A percentile compares a stretch with the other conserved stretches of the same genome.
These are phyloP conservation scores for Cassiopea xamachana DNA, from an alignment of 30 jellyfish, hydroid and myxozoan genomes.

Conservation along the genomic window DNA sequence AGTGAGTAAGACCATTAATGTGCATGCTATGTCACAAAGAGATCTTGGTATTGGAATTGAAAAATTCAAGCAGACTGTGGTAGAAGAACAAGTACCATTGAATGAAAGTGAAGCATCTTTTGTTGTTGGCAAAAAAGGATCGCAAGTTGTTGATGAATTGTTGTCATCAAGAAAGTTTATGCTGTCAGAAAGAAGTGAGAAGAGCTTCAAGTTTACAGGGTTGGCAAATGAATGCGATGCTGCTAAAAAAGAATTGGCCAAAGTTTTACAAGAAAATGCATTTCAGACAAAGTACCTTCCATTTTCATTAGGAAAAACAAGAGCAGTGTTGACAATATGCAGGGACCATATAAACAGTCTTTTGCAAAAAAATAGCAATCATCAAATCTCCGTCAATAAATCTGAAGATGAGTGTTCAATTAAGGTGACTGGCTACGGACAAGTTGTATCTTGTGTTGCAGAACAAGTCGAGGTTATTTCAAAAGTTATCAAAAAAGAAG, in stretches of 20 bases:
- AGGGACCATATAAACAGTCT: neutral
- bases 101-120: neutral
- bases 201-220: neutral
- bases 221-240: constrained; percentile 1
- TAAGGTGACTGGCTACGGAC: constrained; percentile 31
- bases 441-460: neutral
- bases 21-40: constrained; percentile 1
- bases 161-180: neutral
- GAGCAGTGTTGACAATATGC: neutral
- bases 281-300: constrained; percentile 1
- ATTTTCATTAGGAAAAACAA: constrained; percentile 12
- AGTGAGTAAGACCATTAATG: neutral
- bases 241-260: neutral
- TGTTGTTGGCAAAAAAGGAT: neutral
- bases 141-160: neutral
- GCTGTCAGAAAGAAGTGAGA: neutral
- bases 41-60: constrained; percentile 30
- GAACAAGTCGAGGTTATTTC: neutral
- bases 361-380: neutral
- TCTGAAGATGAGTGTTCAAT: constrained; percentile 12
- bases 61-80: neutral
- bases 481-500: neutral
- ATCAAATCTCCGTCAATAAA: neutral
- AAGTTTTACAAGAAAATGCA: constrained; percentile 21
- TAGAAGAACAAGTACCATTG: neutral